These are phyloP conservation scores for Pempheris klunzingeri DNA, from an alignment of 2,797 vertebrate genomes.

Conservation along the genomic window DNA sequence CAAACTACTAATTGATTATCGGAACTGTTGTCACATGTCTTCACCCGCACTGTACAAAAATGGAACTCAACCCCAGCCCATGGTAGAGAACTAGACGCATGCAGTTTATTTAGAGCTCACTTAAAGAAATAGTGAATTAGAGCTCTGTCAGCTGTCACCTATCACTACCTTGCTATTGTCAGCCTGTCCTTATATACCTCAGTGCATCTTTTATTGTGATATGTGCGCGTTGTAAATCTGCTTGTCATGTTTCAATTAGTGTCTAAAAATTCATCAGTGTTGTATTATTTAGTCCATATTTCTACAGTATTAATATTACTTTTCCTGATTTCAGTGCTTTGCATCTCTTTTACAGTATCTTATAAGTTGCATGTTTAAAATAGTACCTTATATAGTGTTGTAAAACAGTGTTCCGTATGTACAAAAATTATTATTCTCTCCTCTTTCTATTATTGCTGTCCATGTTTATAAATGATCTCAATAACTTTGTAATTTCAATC, in stretches of 20 bases:
- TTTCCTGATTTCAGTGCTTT: neutral
- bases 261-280: slow-evolving; percentile 6
- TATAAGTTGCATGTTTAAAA: neutral
- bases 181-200: neutral
- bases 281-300: slow-evolving; percentile 4
- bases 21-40: neutral
- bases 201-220: slow-evolving; percentile 1
- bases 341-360: neutral
- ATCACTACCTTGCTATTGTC: neutral
- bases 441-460: neutral
- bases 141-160: too few relatives aligned
- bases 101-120: too few relatives aligned
- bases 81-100: neutral
- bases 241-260: slow-evolving; percentile 19
- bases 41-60: neutral
- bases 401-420: neutral
- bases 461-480: neutral
- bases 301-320: neutral
- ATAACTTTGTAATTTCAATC: neutral
- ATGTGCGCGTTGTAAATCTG: slow-evolving; percentile 15
- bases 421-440: neutral
- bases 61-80: neutral
- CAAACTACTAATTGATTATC: neutral
- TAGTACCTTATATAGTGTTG: neutral
- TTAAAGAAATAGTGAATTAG: too few relatives aligned